Evolutionary conservation across 2,113 vertebrate species (phyloP).

Genomic region (Sapayoa aenigma): DNA sequence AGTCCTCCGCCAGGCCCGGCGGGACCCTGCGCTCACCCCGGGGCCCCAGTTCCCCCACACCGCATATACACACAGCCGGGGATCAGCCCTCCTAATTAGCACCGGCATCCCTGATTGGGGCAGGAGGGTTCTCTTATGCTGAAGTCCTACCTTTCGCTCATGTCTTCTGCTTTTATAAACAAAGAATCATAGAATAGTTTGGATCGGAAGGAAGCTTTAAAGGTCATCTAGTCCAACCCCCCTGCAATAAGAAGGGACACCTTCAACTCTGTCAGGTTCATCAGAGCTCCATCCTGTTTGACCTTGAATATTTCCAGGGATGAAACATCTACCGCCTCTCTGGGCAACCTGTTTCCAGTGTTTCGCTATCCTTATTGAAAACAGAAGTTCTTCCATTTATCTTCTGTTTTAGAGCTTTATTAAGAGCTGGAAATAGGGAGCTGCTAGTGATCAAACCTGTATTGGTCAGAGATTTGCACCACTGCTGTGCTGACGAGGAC

Average conservation of each 20-base stretch:
- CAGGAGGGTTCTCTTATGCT: rapidly evolving
- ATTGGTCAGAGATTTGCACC: not conserved
- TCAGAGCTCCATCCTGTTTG: not conserved
- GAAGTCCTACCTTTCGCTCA: too few relatives aligned
- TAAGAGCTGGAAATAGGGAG: not conserved
- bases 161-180: not conserved
- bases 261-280: too few relatives aligned
- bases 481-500: too few relatives aligned
- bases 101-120: rapidly evolving
- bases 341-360: not conserved
- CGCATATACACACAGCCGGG: rapidly evolving
- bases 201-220: not conserved
- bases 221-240: rapidly evolving
- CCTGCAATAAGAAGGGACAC: too few relatives aligned
- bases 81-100: too few relatives aligned
- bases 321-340: too few relatives aligned
- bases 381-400: not conserved
- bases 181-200: not conserved
- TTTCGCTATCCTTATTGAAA: not conserved
- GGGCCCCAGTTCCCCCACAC: not conserved
- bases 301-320: not conserved
- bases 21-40: too few relatives aligned
- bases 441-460: not conserved
- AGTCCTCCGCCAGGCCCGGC: rapidly evolving
- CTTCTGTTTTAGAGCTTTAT: not conserved